These are phyloP conservation scores for Macrochelys suwanniensis DNA, from an alignment of 2,797 vertebrate species.

Conservation along the genomic window DNA sequence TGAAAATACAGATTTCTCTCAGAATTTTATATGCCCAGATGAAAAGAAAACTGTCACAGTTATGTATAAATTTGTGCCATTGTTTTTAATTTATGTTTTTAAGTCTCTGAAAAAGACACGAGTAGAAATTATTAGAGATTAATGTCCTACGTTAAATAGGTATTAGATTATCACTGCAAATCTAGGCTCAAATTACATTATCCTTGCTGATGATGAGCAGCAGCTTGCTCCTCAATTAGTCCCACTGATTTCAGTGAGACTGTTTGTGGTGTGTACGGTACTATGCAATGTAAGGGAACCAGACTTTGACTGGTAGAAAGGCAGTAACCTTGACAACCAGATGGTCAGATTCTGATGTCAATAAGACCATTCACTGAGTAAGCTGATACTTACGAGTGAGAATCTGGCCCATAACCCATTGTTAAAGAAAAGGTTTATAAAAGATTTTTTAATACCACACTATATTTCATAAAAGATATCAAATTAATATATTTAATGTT, in stretches of 20 bases:
- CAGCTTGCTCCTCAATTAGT: neutral
- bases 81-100: neutral
- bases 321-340: neutral
- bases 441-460: neutral
- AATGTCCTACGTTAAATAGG: neutral
- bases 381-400: neutral
- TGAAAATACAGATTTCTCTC: neutral
- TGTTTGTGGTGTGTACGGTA: neutral
- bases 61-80: neutral
- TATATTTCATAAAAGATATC: neutral
- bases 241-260: neutral
- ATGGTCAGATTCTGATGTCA: neutral
- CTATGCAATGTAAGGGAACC: neutral
- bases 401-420: neutral
- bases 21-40: neutral
- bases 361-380: neutral
- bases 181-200: neutral
- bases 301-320: neutral
- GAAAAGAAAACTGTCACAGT: neutral
- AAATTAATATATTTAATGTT: neutral
- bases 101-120: neutral
- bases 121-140: conserved; percentile 10
- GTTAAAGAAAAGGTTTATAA: neutral
- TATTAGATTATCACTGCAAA: neutral
- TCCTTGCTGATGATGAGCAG: neutral